Evolutionary conservation across 2,113 vertebrate genomes (phyloP), one percentile per base, ranked within the genome.

Genomic region (Orientallactaga bullata): DNA sequence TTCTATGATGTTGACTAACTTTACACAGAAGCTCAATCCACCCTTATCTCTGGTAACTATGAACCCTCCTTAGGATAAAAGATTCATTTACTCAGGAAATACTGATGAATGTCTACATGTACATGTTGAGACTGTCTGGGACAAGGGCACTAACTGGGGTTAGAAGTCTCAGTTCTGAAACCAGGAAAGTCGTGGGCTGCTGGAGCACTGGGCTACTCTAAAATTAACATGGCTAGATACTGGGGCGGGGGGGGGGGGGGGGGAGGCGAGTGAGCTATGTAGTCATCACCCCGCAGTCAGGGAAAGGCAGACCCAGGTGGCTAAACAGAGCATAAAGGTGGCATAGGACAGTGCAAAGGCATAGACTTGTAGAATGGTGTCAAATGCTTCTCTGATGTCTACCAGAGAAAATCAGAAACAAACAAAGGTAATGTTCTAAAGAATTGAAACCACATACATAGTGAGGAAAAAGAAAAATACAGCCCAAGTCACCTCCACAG

Each of bases 401-500:
- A 68, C 76, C 74, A 93, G 72, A 72, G n/a, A 79, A 68, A 86
- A 37, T 7, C 68, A 68, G 39, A 89, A 85, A 39, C 47, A 71
- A 51, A 83, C 83, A 74, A 39, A 24, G 26, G 16, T 28, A 30
- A 30, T 37, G 87, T 86, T 82, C 80, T n/a, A 88, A 78, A 93
- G 5, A 92, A 71, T 4, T 66, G 18, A 80, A 92, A 71, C 68
- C 28, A 13, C 23, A 20, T 3, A 68, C 15, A 47, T 66, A 92
- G 58, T 74, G 65, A 69, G 68, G 26, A 15, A 12, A n/a, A 61
- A 32, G 26, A 90, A 55, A 47, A 55, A 85, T 42, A 84, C 71
- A 92, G 82, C 69, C 90, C 37, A 97, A 96, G 96, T 96, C 88
- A 96, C 92, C 78, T 37, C 84, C 32, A 91, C 85, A 77, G 95